These are phyloP conservation scores for Tinamus guttatus DNA, from an alignment of 2,113 vertebrate genomes.

Conservation along the genomic window DNA sequence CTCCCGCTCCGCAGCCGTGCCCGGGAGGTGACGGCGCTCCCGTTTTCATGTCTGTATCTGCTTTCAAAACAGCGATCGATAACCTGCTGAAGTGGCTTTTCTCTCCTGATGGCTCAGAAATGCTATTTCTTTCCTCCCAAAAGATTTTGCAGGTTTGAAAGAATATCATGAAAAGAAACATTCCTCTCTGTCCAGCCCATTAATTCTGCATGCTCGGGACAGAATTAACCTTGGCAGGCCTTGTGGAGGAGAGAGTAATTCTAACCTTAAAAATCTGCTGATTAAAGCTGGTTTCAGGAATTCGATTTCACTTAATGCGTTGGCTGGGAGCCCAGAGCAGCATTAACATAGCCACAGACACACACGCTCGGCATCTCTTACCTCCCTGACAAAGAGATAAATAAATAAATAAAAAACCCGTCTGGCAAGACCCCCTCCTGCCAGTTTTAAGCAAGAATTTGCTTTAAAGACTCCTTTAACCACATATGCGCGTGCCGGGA, in stretches of 20 bases:
- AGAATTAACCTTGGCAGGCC: conserved; percentile 97
- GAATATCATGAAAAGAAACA: conserved; percentile 56
- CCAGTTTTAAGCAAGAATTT: conserved; percentile 33
- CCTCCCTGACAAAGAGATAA: not conserved
- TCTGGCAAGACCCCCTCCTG: conserved; percentile 27
- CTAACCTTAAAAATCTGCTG: conserved; percentile 99
- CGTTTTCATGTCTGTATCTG: fast-evolving
- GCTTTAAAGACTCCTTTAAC: not conserved
- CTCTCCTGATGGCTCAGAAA: not conserved
- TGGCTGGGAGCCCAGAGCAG: conserved; percentile 90
- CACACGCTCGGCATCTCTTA: conserved; percentile 64
- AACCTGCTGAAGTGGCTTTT: not conserved
- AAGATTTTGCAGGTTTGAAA: conserved; percentile 71
- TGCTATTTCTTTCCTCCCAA: not conserved
- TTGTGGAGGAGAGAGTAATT: conserved; percentile 95
- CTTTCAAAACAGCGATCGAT: not conserved
- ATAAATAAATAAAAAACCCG: not conserved
- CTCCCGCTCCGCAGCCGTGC: too few relatives aligned
- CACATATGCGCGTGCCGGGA: not conserved
- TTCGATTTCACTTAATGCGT: conserved; percentile 98
- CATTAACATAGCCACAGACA: conserved; percentile 92
- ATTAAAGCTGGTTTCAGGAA: conserved; percentile 99
- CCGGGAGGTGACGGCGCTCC: not conserved
- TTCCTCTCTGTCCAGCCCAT: conserved; percentile 85
- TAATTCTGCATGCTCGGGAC: conserved; percentile 88